Percentiles rank a stretch among this genome's conserved stretches.
Conservation (phyloP, 2,113 vertebrate genomes). For the Equus quagga region DNA sequence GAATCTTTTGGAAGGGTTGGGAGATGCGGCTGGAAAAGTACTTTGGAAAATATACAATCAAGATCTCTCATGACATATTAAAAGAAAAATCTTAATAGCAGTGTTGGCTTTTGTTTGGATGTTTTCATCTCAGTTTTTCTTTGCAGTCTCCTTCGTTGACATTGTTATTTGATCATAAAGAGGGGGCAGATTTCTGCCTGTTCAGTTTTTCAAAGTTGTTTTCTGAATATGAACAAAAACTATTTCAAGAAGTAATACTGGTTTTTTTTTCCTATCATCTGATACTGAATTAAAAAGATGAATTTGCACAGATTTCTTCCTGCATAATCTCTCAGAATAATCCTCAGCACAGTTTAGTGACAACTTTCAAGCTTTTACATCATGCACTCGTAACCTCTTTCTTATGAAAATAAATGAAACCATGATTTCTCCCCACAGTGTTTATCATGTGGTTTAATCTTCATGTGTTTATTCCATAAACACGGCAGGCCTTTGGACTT, state of each 20-base stretch:
- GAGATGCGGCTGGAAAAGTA: conserved; percentile 73
- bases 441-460: conserved; percentile 68
- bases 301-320: conserved; percentile 70
- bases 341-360: conserved; percentile 73
- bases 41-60: conserved; percentile 80
- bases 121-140: conserved; percentile 68
- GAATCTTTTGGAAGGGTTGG: conserved; percentile 72
- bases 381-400: conserved; percentile 47
- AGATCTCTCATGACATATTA: conserved; percentile 78
- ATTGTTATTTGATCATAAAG: conserved; percentile 53
- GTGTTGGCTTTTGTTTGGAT: conserved; percentile 78
- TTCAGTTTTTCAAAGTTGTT: conserved; percentile 56
- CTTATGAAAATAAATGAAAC: conserved; percentile 68
- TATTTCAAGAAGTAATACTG: conserved; percentile 58
- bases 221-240: conserved; percentile 65
- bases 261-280: conserved; percentile 22
- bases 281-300: conserved; percentile 68
- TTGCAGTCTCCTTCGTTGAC: conserved; percentile 35
- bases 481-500: conserved; percentile 49
- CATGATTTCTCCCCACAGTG: conserved; percentile 55
- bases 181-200: conserved; percentile 28
- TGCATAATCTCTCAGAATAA: conserved; percentile 65
- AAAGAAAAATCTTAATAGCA: conserved; percentile 82
- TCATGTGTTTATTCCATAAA: conserved; percentile 67
- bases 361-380: conserved; percentile 70